Evolutionary conservation across 2,113 vertebrate species (phyloP).

Genomic region (Strix uralensis): DNA sequence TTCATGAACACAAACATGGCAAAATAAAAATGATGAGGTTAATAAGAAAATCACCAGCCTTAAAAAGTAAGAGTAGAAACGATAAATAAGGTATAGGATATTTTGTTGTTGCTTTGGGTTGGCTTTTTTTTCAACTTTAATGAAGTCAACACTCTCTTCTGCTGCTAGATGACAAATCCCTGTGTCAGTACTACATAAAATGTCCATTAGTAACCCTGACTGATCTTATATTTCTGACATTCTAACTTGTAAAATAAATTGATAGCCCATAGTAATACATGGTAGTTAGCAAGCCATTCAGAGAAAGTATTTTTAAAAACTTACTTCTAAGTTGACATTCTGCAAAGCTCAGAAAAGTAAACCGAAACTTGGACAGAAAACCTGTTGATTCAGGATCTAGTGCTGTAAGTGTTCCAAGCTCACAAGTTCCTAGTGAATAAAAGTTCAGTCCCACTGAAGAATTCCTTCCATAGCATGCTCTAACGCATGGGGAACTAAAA

Average conservation of each 20-base stretch:
- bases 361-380: not conserved
- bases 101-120: not conserved
- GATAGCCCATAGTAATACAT: not conserved
- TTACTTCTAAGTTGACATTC: not conserved
- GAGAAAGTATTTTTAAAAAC: not conserved
- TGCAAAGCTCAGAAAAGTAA: not conserved
- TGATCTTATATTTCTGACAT: constrained; percentile 38
- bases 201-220: constrained; percentile 14
- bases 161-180: constrained; percentile 38
- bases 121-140: not conserved
- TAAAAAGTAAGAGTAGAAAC: not conserved
- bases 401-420: not conserved
- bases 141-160: not conserved
- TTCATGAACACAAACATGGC: not conserved
- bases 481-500: not conserved
- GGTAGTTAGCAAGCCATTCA: not conserved
- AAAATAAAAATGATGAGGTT: not conserved
- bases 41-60: not conserved
- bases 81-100: not conserved
- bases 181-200: constrained; percentile 5
- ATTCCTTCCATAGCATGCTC: not conserved
- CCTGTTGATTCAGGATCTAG: not conserved
- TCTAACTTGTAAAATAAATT: constrained; percentile 26
- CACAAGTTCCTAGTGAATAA: not conserved
- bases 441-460: not conserved